A percentile compares a stretch with the other conserved stretches of the same genome.
phyloP scores from a whole-genome alignment of 2,797 vertebrate genomes.

The Hippopotamyrus pictus region DNA sequence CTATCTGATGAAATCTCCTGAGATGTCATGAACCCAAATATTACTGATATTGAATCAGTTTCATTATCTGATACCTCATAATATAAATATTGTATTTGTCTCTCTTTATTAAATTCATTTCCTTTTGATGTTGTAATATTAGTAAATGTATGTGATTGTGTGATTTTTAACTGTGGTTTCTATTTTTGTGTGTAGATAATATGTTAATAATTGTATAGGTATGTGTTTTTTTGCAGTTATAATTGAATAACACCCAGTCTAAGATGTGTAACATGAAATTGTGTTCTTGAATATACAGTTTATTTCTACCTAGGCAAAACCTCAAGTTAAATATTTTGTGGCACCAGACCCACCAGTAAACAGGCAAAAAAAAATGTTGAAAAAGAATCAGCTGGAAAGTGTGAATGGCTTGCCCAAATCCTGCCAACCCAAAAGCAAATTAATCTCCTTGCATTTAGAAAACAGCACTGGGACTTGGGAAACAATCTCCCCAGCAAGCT shows the following conservation, averaged over 20 bases:
- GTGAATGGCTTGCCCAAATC: neutral
- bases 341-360: neutral
- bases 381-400: neutral
- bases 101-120: neutral
- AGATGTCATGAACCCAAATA: neutral
- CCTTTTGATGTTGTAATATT: neutral
- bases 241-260: neutral
- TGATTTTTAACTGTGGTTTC: neutral
- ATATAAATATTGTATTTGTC: neutral
- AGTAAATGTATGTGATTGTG: neutral
- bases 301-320: neutral
- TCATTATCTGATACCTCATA: neutral
- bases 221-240: neutral
- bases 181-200: neutral
- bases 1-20: neutral
- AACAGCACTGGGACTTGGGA: neutral
- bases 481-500: neutral
- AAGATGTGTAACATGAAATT: neutral
- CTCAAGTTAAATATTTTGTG: neutral
- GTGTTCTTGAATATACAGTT: neutral
- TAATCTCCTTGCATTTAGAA: neutral
- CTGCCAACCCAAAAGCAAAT: neutral
- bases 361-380: conserved; percentile 1
- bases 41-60: neutral
- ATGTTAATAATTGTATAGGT: neutral